These are phyloP conservation scores for Taurulus bubalis DNA, from an alignment of 2,113 vertebrate genomes.

Conservation along the genomic window DNA sequence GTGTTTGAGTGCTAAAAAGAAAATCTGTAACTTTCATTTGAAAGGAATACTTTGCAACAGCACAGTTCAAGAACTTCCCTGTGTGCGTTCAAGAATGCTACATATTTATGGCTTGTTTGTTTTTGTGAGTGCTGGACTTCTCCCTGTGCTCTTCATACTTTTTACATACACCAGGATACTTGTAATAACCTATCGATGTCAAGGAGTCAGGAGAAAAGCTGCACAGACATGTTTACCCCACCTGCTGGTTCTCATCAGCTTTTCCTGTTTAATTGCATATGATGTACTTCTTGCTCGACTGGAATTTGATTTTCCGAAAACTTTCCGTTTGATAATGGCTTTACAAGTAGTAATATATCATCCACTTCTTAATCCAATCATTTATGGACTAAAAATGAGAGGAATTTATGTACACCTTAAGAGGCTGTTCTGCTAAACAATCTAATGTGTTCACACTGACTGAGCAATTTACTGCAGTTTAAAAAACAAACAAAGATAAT, in stretches of 20 bases:
- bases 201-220: slow-evolving; percentile 34
- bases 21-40: slow-evolving; percentile 23
- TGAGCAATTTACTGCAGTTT: not conserved
- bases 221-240: slow-evolving; percentile 50
- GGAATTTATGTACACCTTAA: too few relatives aligned
- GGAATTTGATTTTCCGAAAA: slow-evolving; percentile 15
- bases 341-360: slow-evolving; percentile 34
- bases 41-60: slow-evolving; percentile 47
- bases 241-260: slow-evolving; percentile 22
- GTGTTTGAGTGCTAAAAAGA: not conserved
- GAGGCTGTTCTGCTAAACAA: not conserved
- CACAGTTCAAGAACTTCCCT: slow-evolving; percentile 4
- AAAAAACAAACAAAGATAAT: not conserved
- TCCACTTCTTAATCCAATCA: slow-evolving; percentile 24
- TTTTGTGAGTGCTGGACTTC: not conserved
- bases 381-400: too few relatives aligned
- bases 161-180: not conserved
- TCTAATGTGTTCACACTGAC: not conserved
- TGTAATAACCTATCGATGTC: not conserved
- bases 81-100: not conserved
- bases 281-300: slow-evolving; percentile 7
- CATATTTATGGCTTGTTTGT: not conserved
- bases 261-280: not conserved
- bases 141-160: too few relatives aligned
- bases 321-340: slow-evolving; percentile 34